phyloP scores from a whole-genome alignment of 2,113 vertebrate genomes.

The Prochilodus magdalenae region DNA sequence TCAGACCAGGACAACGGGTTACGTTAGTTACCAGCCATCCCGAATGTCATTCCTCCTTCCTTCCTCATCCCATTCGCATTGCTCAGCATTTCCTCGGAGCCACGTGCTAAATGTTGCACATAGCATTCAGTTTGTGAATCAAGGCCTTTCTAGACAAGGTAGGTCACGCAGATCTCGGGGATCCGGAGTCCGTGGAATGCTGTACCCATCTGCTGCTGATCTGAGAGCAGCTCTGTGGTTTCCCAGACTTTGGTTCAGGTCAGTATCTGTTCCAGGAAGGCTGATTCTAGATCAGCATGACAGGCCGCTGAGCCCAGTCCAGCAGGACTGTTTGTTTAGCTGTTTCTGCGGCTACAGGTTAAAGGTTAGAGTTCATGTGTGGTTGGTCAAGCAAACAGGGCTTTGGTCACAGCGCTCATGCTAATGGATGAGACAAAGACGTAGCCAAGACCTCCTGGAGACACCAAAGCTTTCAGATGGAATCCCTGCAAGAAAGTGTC shows the following conservation, averaged over 20 bases:
- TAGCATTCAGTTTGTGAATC: slow-evolving; percentile 21
- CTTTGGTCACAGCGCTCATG: slow-evolving; percentile 24
- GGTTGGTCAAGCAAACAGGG: slow-evolving; percentile 61
- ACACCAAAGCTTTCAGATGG: not conserved
- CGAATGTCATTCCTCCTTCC: not conserved
- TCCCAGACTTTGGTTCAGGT: slow-evolving; percentile 6
- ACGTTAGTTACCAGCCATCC: slow-evolving; percentile 21
- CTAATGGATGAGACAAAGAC: slow-evolving; percentile 35
- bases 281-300: slow-evolving; percentile 19
- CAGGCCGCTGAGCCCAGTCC: slow-evolving; percentile 14
- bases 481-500: not conserved
- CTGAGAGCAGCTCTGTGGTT: slow-evolving; percentile 4
- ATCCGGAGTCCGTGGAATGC: not conserved
- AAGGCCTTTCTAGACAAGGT: not conserved
- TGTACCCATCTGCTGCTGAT: not conserved
- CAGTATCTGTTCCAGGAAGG: not conserved
- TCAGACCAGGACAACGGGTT: slow-evolving; percentile 15
- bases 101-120: slow-evolving; percentile 44
- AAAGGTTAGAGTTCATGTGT: slow-evolving; percentile 59
- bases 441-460: slow-evolving; percentile 7
- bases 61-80: not conserved
- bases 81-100: slow-evolving; percentile 7
- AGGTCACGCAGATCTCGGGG: not conserved
- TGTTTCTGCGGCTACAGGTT: slow-evolving; percentile 51
- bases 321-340: slow-evolving; percentile 35